phyloP scores from a whole-genome alignment of 2,797 vertebrate species.

The Microhierax caerulescens region DNA sequence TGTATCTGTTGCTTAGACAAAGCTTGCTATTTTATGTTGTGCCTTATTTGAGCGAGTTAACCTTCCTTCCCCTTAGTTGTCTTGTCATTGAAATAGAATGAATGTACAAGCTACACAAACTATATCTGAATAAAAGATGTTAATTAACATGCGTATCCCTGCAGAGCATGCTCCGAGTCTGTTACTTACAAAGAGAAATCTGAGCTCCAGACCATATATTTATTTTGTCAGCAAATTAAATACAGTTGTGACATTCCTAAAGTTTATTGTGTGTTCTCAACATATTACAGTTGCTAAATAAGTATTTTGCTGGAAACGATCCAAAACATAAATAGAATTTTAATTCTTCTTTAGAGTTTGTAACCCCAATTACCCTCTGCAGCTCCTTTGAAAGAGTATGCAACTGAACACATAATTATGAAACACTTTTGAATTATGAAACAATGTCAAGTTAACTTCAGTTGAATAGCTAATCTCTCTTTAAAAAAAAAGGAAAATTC shows the following conservation, averaged over 20 bases:
- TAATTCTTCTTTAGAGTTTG: conserved; percentile 37
- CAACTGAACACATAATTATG: conserved; percentile 29
- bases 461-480: background rate
- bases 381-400: conserved; percentile 21
- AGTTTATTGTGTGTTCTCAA: background rate
- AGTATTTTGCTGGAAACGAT: conserved; percentile 18
- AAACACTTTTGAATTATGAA: background rate
- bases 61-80: background rate
- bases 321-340: conserved; percentile 42
- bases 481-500: background rate
- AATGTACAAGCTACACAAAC: background rate
- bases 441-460: conserved; percentile 30
- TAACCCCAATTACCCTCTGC: conserved; percentile 49
- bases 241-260: background rate
- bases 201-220: background rate
- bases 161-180: background rate
- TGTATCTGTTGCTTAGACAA: background rate
- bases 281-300: background rate
- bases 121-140: background rate
- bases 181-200: background rate
- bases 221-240: background rate
- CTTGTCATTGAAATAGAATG: background rate
- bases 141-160: background rate
- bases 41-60: background rate
- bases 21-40: background rate